Evolutionary conservation across 1,140 invertebrate species (phyloP).

Genomic region (Frieseomelitta varia): DNA sequence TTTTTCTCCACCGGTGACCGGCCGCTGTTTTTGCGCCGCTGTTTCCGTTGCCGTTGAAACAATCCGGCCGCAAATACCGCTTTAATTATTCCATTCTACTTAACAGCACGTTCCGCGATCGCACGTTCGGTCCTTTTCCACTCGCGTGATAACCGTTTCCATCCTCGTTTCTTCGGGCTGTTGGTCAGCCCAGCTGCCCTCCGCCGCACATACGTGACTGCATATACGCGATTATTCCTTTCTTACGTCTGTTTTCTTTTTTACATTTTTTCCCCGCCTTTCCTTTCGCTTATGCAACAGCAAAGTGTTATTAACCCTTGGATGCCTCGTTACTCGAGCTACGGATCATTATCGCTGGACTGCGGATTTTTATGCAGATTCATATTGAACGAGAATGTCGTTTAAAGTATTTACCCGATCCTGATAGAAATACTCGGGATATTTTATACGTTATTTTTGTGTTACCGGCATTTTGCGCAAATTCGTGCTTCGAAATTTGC

Average conservation of each 20-base stretch:
- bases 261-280: neutral
- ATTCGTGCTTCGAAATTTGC: too few species aligned
- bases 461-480: too few species aligned
- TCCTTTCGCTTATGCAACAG: too few species aligned
- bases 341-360: too few species aligned
- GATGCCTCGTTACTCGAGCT: too few species aligned
- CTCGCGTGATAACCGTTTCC: slow-evolving; percentile 34
- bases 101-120: slow-evolving; percentile 43
- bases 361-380: too few species aligned
- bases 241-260: neutral
- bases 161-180: slow-evolving; percentile 30
- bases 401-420: too few species aligned
- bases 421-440: too few species aligned
- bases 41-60: slow-evolving; percentile 32
- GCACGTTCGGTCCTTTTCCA: slow-evolving; percentile 33
- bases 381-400: too few species aligned
- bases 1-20: neutral
- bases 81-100: slow-evolving; percentile 61
- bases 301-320: too few species aligned
- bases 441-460: too few species aligned
- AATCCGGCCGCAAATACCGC: slow-evolving; percentile 41
- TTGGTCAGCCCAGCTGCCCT: neutral
- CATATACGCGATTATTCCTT: neutral
- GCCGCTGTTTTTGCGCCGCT: neutral
- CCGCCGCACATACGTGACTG: slow-evolving; percentile 11